Conservation (phyloP, 1,140 invertebrate species). For the Lordiphosa clarofinis region DNA sequence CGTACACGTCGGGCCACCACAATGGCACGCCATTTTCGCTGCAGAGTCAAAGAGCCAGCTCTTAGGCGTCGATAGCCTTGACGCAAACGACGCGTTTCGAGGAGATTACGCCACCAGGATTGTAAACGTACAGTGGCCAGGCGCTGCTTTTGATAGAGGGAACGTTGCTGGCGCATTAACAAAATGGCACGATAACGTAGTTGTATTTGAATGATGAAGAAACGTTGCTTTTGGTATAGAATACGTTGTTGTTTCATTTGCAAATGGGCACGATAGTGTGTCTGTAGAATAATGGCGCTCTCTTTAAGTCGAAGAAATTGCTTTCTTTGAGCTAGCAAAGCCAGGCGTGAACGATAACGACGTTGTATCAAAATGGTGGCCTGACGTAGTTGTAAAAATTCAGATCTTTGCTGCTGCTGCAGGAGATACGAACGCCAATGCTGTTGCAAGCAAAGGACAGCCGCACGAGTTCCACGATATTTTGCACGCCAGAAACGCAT, state of each 20-base stretch:
- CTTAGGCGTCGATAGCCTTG: conserved; percentile 48
- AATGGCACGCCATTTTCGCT: conserved; percentile 57
- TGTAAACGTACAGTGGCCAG: conserved; percentile 50
- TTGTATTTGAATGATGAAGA: conserved; percentile 41
- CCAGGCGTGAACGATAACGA: conserved; percentile 26
- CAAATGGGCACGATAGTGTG: conserved; percentile 35
- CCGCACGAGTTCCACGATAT: conserved; percentile 62
- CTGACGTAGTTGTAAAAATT: conserved; percentile 28
- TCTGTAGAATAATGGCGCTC: conserved; percentile 33
- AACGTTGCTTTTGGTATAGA: conserved; percentile 49
- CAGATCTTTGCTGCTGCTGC: conserved; percentile 36
- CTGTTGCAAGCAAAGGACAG: conserved; percentile 76
- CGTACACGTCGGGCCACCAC: conserved; percentile 47
- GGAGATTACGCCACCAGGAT: conserved; percentile 56
- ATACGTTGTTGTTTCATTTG: conserved; percentile 38
- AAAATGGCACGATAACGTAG: conserved; percentile 31
- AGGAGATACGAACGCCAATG: conserved; percentile 71
- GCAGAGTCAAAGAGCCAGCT: conserved; percentile 56
- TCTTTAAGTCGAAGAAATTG: conserved; percentile 17
- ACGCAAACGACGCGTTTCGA: conserved; percentile 47
- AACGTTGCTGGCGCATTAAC: conserved; percentile 38
- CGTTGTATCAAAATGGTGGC: conserved; percentile 41
- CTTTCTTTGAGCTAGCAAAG: conserved; percentile 29
- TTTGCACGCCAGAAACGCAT: conserved; percentile 57
- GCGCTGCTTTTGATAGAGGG: conserved; percentile 26